These are phyloP conservation scores for Aphis gossypii DNA, from an alignment of 1,140 invertebrate species.

Conservation along the genomic window DNA sequence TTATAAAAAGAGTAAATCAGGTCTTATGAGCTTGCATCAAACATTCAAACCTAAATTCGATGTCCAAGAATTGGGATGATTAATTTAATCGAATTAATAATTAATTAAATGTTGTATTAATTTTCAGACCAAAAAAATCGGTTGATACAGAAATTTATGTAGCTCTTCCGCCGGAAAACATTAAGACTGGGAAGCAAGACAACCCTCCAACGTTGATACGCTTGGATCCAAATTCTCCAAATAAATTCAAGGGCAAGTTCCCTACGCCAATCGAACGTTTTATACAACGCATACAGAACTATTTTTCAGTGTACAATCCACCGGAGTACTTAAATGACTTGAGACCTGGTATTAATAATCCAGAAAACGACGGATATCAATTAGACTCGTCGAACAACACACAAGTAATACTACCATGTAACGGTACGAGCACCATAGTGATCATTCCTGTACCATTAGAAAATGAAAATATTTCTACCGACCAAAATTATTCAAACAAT, in stretches of 20 bases:
- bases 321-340: conserved; percentile 59
- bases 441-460: conserved; percentile 46
- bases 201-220: conserved; percentile 13
- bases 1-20: not conserved
- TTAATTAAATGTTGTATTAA: not conserved
- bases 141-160: conserved; percentile 16
- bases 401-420: conserved; percentile 14
- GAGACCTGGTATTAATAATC: conserved; percentile 38
- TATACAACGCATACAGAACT: conserved; percentile 62
- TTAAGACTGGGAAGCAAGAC: conserved; percentile 31
- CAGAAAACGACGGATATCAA: not conserved
- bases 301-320: conserved; percentile 62
- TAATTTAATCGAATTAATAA: not conserved
- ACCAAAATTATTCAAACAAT: not conserved
- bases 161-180: conserved; percentile 14
- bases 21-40: not conserved
- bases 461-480: not conserved
- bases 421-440: conserved; percentile 51
- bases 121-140: conserved; percentile 43
- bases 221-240: not conserved
- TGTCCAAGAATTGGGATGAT: not conserved
- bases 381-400: not conserved
- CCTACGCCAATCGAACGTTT: conserved; percentile 62
- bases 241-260: conserved; percentile 59
- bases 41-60: not conserved